Percentiles rank a stretch among this genome's conserved stretches.
Evolutionary conservation across 2,888 invertebrate species (phyloP).

Genomic region (Apodemia arnacis): DNA sequence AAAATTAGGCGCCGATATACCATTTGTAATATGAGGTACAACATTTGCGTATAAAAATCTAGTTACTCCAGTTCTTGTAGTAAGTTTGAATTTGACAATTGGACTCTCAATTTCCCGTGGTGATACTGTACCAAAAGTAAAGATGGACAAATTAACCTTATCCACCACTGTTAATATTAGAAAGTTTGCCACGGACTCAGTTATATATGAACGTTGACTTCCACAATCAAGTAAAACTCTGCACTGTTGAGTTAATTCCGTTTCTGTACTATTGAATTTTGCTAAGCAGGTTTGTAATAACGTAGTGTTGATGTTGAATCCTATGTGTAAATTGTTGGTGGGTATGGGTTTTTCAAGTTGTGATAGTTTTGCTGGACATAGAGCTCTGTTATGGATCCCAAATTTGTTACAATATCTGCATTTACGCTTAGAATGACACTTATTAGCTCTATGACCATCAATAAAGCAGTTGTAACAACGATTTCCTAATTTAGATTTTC

Average conservation of each 20-base stretch:
- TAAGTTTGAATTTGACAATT: background rate
- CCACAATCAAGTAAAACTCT: background rate
- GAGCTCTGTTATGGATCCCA: conserved; percentile 30
- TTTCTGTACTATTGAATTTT: background rate
- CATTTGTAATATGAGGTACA: conserved; percentile 5
- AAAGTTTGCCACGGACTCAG: background rate
- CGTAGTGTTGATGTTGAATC: background rate
- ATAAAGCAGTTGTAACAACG: conserved; percentile 38
- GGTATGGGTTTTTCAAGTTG: background rate
- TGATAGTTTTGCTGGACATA: conserved; percentile 22
- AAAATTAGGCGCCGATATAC: background rate
- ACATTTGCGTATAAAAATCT: background rate
- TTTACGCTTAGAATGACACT: conserved; percentile 23
- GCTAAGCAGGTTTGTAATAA: conserved; percentile 26
- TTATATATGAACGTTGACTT: conserved; percentile 1
- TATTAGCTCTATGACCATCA: conserved; percentile 27
- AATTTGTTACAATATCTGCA: conserved; percentile 39
- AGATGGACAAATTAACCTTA: background rate
- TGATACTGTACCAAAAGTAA: background rate
- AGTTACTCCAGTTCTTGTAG: background rate
- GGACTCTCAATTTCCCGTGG: background rate
- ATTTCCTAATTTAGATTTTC: conserved; percentile 30
- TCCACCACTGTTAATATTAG: background rate
- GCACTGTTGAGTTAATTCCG: background rate
- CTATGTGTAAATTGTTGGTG: conserved; percentile 14